Evolutionary conservation across 2,888 invertebrate genomes (phyloP).

Genomic region (Melangyna quadrimaculata): DNA sequence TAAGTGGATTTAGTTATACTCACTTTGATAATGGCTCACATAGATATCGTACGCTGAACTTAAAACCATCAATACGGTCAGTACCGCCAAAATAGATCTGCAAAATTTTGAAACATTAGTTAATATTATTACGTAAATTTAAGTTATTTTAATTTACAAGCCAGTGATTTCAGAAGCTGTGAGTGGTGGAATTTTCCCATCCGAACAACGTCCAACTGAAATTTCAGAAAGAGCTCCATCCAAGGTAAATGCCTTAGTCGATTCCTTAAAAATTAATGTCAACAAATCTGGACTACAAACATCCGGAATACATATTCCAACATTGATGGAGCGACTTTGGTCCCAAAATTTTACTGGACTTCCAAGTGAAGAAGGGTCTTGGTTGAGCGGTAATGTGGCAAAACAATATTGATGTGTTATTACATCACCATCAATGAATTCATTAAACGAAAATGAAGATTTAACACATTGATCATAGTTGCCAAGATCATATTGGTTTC

Average conservation of each 20-base stretch:
- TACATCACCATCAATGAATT: constrained; percentile 36
- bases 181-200: not conserved
- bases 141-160: not conserved
- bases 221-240: constrained; percentile 13
- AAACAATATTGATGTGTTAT: constrained; percentile 77
- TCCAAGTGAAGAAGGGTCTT: not conserved
- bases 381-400: constrained; percentile 11
- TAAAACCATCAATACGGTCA: not conserved
- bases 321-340: not conserved
- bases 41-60: not conserved
- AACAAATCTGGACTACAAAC: constrained; percentile 51
- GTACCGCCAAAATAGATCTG: not conserved
- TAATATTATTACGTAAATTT: not conserved
- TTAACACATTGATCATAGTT: constrained; percentile 76
- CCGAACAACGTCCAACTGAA: not conserved
- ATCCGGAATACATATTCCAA: constrained; percentile 66
- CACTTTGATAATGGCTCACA: not conserved
- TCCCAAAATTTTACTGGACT: not conserved
- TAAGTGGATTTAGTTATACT: no score
- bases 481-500: constrained; percentile 75
- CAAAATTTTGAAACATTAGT: not conserved
- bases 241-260: not conserved
- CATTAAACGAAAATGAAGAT: not conserved
- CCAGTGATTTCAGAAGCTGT: not conserved
- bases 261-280: constrained; percentile 24